Evolutionary conservation across 2,888 invertebrate species (phyloP), one percentile per base, ranked within the genome.

Genomic region (Hydrotaea diabolus): DNA sequence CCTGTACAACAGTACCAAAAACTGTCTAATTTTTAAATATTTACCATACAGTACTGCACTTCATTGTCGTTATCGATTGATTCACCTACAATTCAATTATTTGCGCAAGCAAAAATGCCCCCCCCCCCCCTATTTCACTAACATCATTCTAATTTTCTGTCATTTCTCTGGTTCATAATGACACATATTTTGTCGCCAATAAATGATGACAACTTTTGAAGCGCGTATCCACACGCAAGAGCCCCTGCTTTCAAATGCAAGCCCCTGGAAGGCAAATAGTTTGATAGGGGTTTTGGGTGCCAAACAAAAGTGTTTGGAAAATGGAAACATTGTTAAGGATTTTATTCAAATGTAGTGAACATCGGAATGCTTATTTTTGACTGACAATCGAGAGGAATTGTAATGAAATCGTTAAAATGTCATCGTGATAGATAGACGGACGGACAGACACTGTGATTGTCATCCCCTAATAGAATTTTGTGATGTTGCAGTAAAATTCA

Each of bases 151-250:
- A 53, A 53, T 53, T 53, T 53, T 53, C 53, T 53, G 53, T 17
- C 53, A 53, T 80, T 77, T 74, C 69, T 69, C 53, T 43, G 77
- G 77, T 80, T 80, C 59, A 80, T 80, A 83, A 80, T 83, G 83
- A 83, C 80, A 83, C 80, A 83, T 80, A 80, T 83, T 77, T 36
- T 53, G 31, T 53, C 49, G 5, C 49, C 73, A 80, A 74, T 74
- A 72, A 69, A 73, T 66, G 80, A 69, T 80, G 77, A 49, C 69
- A 59, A 74, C n/a, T 71, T 80, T 62, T 57, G 57, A n/a, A n/a
- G n/a, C n/a, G n/a, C n/a, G 31, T 31, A 31, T 7, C 31, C 31
- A 31, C 2, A 31, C 7, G 31, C 7, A 31, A 31, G 7, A 31
- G n/a, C n/a, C n/a, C n/a, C n/a, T n/a, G n/a, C n/a, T n/a, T n/a